A percentile compares a stretch with the other conserved stretches of the same genome.
phyloP scores from a whole-genome alignment of 2,113 vertebrate genomes.

The Gyps fulvus region DNA sequence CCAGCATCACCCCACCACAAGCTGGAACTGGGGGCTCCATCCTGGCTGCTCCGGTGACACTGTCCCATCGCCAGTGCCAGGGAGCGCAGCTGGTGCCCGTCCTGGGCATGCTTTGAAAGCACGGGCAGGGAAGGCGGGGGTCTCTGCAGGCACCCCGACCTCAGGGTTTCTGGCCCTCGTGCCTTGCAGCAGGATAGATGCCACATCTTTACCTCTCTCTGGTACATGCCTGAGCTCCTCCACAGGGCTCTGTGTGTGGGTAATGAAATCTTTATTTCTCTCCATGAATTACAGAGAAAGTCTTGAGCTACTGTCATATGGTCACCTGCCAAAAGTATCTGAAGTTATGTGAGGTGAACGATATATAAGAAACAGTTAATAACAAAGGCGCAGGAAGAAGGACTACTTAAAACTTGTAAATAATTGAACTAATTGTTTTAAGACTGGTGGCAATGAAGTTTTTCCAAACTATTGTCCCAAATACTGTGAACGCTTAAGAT shows the following conservation, averaged over 20 bases:
- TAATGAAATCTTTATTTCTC: background rate
- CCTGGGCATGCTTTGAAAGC: background rate
- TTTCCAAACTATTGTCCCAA: background rate
- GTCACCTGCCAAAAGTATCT: background rate
- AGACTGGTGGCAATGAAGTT: background rate
- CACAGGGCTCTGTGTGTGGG: background rate
- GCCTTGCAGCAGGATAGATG: background rate
- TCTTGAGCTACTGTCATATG: background rate
- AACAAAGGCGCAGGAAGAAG: background rate
- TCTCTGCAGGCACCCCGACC: background rate
- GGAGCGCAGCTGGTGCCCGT: fast-evolving
- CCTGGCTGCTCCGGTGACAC: background rate
- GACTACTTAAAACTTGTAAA: background rate
- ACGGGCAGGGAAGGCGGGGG: background rate
- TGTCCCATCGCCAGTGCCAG: background rate
- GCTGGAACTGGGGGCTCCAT: background rate
- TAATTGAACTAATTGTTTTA: background rate
- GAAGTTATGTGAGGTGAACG: background rate
- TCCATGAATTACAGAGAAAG: background rate
- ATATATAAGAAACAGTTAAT: background rate
- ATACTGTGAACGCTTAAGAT: background rate
- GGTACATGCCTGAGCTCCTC: background rate
- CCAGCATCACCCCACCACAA: fast-evolving
- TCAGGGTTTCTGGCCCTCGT: fast-evolving
- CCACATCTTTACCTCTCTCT: background rate